These are phyloP conservation scores for Mycalesis mineus DNA, from an alignment of 2,888 invertebrate species.

Conservation along the genomic window DNA sequence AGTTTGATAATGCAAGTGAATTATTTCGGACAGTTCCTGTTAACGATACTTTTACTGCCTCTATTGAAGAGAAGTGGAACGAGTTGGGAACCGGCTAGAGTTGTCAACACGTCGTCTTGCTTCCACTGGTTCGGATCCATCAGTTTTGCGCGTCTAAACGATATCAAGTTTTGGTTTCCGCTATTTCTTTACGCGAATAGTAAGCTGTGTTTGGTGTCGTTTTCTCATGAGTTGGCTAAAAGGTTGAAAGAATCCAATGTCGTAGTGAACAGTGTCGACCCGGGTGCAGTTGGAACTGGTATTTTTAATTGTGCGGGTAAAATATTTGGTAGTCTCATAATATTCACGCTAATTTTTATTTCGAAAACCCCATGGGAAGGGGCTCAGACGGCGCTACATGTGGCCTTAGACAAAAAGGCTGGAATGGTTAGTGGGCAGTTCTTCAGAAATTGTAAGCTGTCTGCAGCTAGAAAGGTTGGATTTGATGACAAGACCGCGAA, in stretches of 20 bases:
- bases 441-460: slow-evolving; percentile 85
- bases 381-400: slow-evolving; percentile 86
- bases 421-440: slow-evolving; percentile 84
- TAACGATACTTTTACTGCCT: slow-evolving; percentile 92
- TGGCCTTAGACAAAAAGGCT: slow-evolving; percentile 84
- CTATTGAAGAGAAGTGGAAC: slow-evolving; percentile 79
- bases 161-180: slow-evolving; percentile 73
- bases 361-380: slow-evolving; percentile 88
- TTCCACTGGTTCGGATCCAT: slow-evolving; percentile 83
- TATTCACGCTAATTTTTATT: slow-evolving; percentile 79
- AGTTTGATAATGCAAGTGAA: slow-evolving; percentile 95
- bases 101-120: slow-evolving; percentile 88
- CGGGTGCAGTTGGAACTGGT: slow-evolving; percentile 88
- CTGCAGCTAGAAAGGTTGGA: slow-evolving; percentile 76
- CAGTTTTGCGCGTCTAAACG: slow-evolving; percentile 83
- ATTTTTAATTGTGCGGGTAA: slow-evolving; percentile 80
- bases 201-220: slow-evolving; percentile 86
- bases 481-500: slow-evolving; percentile 82
- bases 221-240: slow-evolving; percentile 84
- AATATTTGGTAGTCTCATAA: slow-evolving; percentile 75
- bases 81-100: slow-evolving; percentile 81
- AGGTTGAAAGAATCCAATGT: slow-evolving; percentile 81
- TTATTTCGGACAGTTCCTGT: slow-evolving; percentile 93
- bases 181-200: slow-evolving; percentile 74
- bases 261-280: slow-evolving; percentile 88